Evolutionary conservation across 1,140 invertebrate species (phyloP).

Genomic region (Dendrolimus punctatus): DNA sequence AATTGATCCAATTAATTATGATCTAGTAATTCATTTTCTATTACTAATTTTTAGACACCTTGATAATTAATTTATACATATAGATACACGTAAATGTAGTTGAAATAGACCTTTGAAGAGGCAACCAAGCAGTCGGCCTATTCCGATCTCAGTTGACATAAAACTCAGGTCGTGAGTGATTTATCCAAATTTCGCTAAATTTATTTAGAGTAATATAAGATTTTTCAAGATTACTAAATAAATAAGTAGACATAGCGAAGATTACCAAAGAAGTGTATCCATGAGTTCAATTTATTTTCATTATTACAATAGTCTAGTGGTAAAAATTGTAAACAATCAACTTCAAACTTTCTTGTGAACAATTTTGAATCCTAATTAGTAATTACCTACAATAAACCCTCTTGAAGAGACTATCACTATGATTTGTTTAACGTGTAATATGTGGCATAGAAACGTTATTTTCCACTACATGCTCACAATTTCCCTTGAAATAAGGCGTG

Average conservation of each 20-base stretch:
- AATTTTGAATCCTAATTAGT: constrained; percentile 23
- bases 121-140: no score
- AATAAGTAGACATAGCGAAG: not conserved
- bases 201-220: not conserved
- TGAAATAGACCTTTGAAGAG: no score
- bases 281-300: constrained; percentile 12
- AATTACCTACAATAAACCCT: constrained; percentile 27
- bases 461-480: no score
- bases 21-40: constrained; percentile 68
- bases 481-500: no score
- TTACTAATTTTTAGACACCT: constrained; percentile 55
- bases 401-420: constrained; percentile 34
- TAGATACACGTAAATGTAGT: constrained; percentile 49
- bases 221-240: not conserved
- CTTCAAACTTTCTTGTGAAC: constrained; percentile 22
- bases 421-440: constrained; percentile 11
- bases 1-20: constrained; percentile 67
- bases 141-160: no score
- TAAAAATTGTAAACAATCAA: constrained; percentile 21
- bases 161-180: no score
- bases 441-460: no score
- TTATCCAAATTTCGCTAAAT: not conserved
- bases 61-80: constrained; percentile 53
- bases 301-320: constrained; percentile 11
- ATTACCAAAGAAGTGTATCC: constrained; percentile 14